Evolutionary conservation across 2,888 invertebrate species (phyloP), one percentile per base, ranked within the genome.

Genomic region (Lypha dubia): DNA sequence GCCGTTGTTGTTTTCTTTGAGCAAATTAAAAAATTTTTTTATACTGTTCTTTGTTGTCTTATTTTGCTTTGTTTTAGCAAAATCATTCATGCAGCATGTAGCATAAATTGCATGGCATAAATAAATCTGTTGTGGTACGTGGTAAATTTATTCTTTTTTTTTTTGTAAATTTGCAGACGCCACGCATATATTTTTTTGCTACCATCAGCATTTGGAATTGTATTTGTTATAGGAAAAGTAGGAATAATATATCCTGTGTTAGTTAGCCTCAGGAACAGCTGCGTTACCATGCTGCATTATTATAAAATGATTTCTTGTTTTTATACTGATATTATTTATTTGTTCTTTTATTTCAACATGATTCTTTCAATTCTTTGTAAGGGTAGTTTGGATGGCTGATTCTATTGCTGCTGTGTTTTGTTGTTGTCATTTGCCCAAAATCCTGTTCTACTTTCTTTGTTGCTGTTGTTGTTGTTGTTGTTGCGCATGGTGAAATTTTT

Each of bases 201-300:
- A 73, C 71, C 76, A 77, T 73, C 77, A 75, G 81, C 70, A 70
- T 67, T 46, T 53, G 62, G 28, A 22, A 53, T 76, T 76, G 56
- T 53, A 28, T n/a, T 41, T 67, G 60, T 67, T 24, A 49, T 38
- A 58, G 7, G 44, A 67, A 38, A 24, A 68, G 56, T 38, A 58
- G 7, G 44, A 67, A 38, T 35, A 68, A 75, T 68, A 75, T 49
- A 75, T 81, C 68, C 81, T 75, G 81, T 71, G 79, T 81, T 75
- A 81, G 75, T 75, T 81, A 62, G 81, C 81, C 81, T 75, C 51
- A 75, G 81, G 81, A 75, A 56, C 81, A 81, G 81, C 81, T 75
- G 81, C 80, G 67, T 53, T 81, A 35, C 24, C 22, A n/a, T 68
- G 74, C 74, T 63, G 81, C 81, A 75, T 67, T 63, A 56, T 63